Conservation (phyloP, 2,113 vertebrate species). For the Eubucco bourcierii region DNA sequence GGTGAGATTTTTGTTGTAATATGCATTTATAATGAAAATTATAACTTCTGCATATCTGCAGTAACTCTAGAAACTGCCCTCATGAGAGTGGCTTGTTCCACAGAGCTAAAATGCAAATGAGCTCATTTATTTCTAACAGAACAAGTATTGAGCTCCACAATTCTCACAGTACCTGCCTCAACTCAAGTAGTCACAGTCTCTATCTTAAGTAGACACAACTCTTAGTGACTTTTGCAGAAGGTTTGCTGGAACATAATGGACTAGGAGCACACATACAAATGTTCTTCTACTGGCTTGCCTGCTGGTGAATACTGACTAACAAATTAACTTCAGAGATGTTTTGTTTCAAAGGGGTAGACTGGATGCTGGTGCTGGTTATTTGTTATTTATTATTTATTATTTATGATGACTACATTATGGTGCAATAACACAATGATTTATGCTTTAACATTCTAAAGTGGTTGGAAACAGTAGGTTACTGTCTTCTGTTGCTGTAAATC, state of each 20-base stretch:
- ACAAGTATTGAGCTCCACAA: not conserved
- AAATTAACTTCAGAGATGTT: not conserved
- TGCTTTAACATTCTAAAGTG: constrained; percentile 22
- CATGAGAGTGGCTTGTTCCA: not conserved
- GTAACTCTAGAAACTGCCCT: constrained; percentile 43
- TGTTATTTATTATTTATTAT: no score
- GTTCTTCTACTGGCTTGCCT: not conserved
- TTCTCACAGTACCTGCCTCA: not conserved
- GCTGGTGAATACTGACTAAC: not conserved
- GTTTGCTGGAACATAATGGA: not conserved
- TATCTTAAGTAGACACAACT: not conserved
- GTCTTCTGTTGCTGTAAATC: constrained; percentile 5
- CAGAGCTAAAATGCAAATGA: constrained; percentile 42
- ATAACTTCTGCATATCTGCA: constrained; percentile 16
- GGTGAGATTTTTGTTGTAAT: constrained; percentile 29
- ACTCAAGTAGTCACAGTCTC: no score
- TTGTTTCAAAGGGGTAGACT: not conserved
- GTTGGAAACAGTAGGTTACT: constrained; percentile 12
- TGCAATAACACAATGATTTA: not conserved
- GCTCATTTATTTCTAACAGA: constrained; percentile 44
- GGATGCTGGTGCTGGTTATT: not conserved
- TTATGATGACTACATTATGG: not conserved
- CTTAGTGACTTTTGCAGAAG: not conserved
- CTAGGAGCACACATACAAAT: not conserved
- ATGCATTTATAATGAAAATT: constrained; percentile 47